Conservation (phyloP, 2,888 invertebrate species). For the Andricus quercusramuli region DNA sequence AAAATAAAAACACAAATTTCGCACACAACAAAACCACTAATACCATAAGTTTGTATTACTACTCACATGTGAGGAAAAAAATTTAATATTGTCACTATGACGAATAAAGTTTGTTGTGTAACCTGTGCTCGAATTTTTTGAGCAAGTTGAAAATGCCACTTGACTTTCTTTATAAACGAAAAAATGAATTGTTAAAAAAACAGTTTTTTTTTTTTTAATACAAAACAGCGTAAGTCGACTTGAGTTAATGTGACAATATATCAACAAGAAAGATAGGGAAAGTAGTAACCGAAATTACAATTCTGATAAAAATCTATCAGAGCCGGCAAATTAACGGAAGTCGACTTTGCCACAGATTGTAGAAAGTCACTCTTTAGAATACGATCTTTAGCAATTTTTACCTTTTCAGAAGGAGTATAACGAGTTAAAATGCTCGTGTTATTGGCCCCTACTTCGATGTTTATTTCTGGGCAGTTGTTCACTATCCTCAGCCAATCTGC, state of each 20-base stretch:
- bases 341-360: conserved; percentile 5
- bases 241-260: neutral
- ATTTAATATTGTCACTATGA: conserved; percentile 25
- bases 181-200: conserved; percentile 12
- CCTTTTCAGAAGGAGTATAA: conserved; percentile 23
- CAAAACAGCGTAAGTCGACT: neutral
- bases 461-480: conserved; percentile 81
- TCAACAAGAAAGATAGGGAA: neutral
- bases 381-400: neutral
- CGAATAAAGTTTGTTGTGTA: conserved; percentile 17
- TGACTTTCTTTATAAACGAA: conserved; percentile 30
- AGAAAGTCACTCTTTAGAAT: neutral
- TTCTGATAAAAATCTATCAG: neutral
- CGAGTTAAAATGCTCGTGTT: conserved; percentile 79
- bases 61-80: conserved; percentile 38
- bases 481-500: conserved; percentile 84
- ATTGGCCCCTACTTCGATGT: conserved; percentile 80
- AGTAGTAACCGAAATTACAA: too few species aligned
- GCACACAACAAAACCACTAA: conserved; percentile 19
- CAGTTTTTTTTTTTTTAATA: neutral
- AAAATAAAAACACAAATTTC: conserved; percentile 9
- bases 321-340: conserved; percentile 1
- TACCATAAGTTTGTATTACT: conserved; percentile 4
- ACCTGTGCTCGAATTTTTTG: conserved; percentile 21
- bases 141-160: conserved; percentile 31